Conservation (phyloP, 2,888 invertebrate species). For the Phaonia tiefii region DNA sequence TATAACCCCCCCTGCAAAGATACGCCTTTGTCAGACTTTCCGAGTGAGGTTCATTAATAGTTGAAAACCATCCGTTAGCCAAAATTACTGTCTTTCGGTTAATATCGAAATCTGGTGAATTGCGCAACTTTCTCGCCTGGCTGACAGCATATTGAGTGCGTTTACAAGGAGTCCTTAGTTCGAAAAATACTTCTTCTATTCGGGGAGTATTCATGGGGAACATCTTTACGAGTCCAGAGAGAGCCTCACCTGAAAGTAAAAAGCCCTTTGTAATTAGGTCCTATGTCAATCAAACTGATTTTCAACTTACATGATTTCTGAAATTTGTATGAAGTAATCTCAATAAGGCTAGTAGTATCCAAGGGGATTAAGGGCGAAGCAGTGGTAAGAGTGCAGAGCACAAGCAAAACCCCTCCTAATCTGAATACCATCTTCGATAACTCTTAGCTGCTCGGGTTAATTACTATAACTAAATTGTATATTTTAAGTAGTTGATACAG, state of each 20-base stretch:
- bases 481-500: no score
- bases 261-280: no score
- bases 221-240: constrained; percentile 41
- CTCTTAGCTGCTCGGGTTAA: no score
- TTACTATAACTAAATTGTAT: no score
- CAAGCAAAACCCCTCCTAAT: no score
- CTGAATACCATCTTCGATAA: no score
- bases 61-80: constrained; percentile 74
- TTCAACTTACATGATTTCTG: no score
- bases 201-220: constrained; percentile 58
- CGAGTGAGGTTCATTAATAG: constrained; percentile 65
- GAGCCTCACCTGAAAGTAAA: neutral
- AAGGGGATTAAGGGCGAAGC: no score
- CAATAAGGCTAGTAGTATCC: no score
- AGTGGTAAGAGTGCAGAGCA: no score
- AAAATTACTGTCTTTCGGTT: constrained; percentile 71
- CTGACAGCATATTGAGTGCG: constrained; percentile 68
- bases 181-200: constrained; percentile 69
- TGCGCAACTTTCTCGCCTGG: constrained; percentile 63
- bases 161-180: constrained; percentile 67
- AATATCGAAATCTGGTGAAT: constrained; percentile 70
- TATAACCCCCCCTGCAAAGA: constrained; percentile 72
- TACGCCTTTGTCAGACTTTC: constrained; percentile 71
- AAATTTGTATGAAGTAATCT: no score
- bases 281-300: no score